Conservation (phyloP, 2,797 vertebrate genomes). For the Cottoperca gobio region DNA sequence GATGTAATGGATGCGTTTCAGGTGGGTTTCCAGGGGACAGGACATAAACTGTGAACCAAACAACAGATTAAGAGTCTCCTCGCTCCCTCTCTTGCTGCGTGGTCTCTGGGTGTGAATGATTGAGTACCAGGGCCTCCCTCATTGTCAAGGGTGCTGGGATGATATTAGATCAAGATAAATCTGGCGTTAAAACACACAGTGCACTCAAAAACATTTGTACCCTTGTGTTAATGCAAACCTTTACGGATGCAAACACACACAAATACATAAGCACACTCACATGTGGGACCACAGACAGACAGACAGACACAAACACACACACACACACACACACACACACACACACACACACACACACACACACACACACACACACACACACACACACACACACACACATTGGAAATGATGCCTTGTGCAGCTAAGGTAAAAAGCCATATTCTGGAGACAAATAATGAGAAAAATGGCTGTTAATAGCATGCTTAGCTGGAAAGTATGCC, state of each 20-base stretch:
- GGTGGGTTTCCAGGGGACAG: constrained; percentile 25
- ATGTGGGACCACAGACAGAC: no score
- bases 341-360: background rate
- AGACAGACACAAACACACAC: no score
- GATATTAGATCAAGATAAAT: constrained; percentile 37
- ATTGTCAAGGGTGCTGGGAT: constrained; percentile 4
- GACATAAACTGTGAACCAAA: constrained; percentile 37
- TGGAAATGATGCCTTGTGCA: constrained; percentile 4
- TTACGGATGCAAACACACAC: constrained; percentile 5
- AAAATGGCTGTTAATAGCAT: constrained; percentile 48
- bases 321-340: background rate
- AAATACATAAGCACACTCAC: background rate
- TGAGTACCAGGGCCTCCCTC: constrained; percentile 21
- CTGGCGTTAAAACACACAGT: constrained; percentile 2
- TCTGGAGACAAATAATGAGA: constrained; percentile 39
- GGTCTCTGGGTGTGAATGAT: constrained; percentile 38
- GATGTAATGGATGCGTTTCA: constrained; percentile 53
- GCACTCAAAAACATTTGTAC: background rate
- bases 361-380: background rate
- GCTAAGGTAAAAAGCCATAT: constrained; percentile 32
- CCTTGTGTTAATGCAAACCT: background rate
- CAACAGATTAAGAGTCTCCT: constrained; percentile 22
- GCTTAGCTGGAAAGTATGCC: constrained; percentile 53
- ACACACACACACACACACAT: background rate
- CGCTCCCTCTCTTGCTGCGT: constrained; percentile 10